These are phyloP conservation scores for Drosophila mercatorum DNA, from an alignment of 2,888 invertebrate genomes.

Conservation along the genomic window DNA sequence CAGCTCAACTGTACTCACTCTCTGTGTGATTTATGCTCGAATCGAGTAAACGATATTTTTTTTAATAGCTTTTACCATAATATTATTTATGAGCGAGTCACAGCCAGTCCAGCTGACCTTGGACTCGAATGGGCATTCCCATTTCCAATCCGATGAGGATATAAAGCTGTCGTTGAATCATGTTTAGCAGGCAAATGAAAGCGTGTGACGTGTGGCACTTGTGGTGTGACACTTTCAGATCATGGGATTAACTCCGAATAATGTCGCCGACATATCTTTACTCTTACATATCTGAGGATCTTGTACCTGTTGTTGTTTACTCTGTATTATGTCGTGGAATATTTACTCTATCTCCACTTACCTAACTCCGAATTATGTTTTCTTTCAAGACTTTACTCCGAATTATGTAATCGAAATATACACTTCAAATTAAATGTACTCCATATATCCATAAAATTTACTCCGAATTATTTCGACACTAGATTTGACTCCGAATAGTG, in stretches of 20 bases:
- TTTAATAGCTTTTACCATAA: not conserved
- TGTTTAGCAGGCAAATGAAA: too few species aligned
- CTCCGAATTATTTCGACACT: not conserved
- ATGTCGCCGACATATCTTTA: too few species aligned
- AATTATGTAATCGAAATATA: not conserved
- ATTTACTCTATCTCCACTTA: too few species aligned
- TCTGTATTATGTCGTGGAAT: too few species aligned
- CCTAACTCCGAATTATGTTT: too few species aligned
- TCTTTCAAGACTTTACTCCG: not conserved
- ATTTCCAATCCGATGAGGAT: not conserved
- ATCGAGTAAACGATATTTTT: not conserved
- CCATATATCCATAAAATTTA: not conserved
- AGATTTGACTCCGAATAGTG: too few species aligned
- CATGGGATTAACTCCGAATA: too few species aligned
- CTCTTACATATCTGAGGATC: too few species aligned
- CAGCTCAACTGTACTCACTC: not conserved
- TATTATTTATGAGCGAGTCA: not conserved
- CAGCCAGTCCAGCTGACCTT: not conserved
- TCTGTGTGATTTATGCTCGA: not conserved
- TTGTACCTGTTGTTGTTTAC: too few species aligned
- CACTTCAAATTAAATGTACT: too few species aligned
- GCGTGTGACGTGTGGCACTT: too few species aligned
- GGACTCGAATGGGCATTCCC: not conserved
- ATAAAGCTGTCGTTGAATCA: not conserved
- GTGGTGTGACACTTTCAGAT: too few species aligned